Percentiles rank a stretch among this genome's conserved stretches.
These are phyloP conservation scores for Epistrophe grossulariae DNA, from an alignment of 2,888 invertebrate genomes.

Conservation along the genomic window DNA sequence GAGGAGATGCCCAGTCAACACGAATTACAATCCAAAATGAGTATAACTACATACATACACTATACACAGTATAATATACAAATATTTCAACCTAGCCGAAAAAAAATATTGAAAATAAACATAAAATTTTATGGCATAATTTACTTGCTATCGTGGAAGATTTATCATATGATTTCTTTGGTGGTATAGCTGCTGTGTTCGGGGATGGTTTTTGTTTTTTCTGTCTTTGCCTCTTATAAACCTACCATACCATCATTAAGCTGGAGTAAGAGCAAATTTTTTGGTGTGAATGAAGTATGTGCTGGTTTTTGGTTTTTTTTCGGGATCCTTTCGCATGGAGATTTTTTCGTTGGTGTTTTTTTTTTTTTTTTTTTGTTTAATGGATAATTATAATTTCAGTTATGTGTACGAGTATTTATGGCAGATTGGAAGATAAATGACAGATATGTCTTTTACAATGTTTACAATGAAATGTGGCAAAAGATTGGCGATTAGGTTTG, in stretches of 20 bases:
- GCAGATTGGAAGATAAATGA: not conserved
- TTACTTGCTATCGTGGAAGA: conserved; percentile 68
- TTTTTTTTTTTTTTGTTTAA: not conserved
- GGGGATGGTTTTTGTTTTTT: not conserved
- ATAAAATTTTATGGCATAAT: conserved; percentile 76
- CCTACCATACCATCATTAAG: conserved; percentile 34
- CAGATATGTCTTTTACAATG: conserved; percentile 28
- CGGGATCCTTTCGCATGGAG: not conserved
- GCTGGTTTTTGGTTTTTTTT: conserved; percentile 24
- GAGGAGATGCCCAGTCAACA: conserved; percentile 50
- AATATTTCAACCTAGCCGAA: conserved; percentile 5
- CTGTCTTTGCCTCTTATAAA: conserved; percentile 1
- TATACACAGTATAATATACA: not conserved
- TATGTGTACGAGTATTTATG: not conserved
- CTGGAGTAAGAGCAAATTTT: conserved; percentile 10
- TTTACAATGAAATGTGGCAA: conserved; percentile 18
- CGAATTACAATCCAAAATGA: conserved; percentile 47
- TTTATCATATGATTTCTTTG: conserved; percentile 63
- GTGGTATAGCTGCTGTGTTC: conserved; percentile 43
- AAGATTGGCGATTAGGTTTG: not conserved
- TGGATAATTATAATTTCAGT: conserved; percentile 17
- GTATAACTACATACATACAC: conserved; percentile 21
- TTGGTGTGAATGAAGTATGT: conserved; percentile 70
- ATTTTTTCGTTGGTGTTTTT: not conserved
- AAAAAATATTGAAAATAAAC: conserved; percentile 75